Conservation (phyloP, 2,797 vertebrate genomes). For the Numenius phaeopus region DNA sequence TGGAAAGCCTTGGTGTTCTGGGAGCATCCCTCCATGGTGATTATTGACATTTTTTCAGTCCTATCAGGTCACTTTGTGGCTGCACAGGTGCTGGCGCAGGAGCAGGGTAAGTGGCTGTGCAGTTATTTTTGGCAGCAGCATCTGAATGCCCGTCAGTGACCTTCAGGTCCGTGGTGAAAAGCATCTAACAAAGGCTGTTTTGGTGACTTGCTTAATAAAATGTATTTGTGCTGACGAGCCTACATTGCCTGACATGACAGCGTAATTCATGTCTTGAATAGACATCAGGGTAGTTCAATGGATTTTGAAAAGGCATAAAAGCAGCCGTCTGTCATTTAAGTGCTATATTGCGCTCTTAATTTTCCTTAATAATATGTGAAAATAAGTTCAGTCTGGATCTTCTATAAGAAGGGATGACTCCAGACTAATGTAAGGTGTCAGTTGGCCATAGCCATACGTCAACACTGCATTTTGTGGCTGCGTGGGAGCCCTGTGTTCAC, state of each 20-base stretch:
- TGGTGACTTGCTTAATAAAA: background rate
- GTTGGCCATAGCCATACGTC: background rate
- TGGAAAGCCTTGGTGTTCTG: background rate
- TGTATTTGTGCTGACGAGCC: background rate
- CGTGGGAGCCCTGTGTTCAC: background rate
- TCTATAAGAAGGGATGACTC: background rate
- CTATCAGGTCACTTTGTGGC: background rate
- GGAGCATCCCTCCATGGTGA: background rate
- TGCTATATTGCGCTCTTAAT: background rate
- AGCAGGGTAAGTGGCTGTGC: accelerated
- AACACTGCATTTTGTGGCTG: too few species aligned
- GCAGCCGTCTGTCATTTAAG: background rate
- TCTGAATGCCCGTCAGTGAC: background rate
- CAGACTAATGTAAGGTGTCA: background rate
- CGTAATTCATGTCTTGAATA: background rate
- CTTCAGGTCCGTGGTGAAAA: background rate
- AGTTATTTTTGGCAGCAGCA: background rate
- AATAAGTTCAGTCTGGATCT: background rate
- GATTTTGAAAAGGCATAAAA: background rate
- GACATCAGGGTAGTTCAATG: background rate
- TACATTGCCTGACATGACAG: background rate
- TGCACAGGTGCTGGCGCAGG: background rate
- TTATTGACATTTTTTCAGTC: background rate
- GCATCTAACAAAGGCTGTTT: background rate
- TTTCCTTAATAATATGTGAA: background rate